A percentile compares a stretch with the other conserved stretches of the same genome.
Evolutionary conservation across 2,888 invertebrate genomes (phyloP).

Genomic region (Punctoribates punctum): DNA sequence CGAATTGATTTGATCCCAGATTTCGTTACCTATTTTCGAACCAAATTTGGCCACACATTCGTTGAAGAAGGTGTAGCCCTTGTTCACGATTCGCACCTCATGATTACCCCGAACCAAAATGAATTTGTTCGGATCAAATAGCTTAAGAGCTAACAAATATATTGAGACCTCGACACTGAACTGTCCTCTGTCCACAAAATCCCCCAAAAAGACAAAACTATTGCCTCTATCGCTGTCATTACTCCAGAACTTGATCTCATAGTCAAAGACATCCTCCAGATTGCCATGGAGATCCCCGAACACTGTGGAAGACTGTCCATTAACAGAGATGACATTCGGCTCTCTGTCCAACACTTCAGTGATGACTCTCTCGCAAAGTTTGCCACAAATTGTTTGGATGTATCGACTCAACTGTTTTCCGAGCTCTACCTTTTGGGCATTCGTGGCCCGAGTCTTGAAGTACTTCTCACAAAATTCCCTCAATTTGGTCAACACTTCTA

Average conservation of each 20-base stretch:
- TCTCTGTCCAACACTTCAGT: background rate
- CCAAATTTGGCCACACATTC: conserved; percentile 34
- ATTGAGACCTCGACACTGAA: background rate
- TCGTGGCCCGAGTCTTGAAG: background rate
- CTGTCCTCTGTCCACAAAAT: conserved; percentile 31
- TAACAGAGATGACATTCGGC: background rate
- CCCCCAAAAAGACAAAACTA: conserved; percentile 36
- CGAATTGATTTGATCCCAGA: conserved; percentile 28
- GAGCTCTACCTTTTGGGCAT: background rate
- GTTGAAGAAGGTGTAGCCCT: conserved; percentile 28
- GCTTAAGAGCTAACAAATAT: conserved; percentile 26
- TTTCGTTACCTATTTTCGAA: background rate
- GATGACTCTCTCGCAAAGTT: background rate
- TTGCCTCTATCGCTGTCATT: background rate
- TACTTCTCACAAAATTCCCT: background rate
- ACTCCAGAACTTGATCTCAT: background rate
- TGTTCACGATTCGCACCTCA: conserved; percentile 24
- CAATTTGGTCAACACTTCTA: background rate
- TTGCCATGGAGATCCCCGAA: conserved; percentile 23
- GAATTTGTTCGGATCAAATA: background rate
- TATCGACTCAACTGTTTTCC: background rate
- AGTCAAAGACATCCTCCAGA: background rate
- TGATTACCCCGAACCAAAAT: conserved; percentile 39
- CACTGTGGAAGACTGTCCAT: background rate
- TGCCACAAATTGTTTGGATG: background rate